Evolutionary conservation across 2,888 invertebrate species (phyloP), one percentile per base, ranked within the genome.

Genomic region (Monopis laevigella): DNA sequence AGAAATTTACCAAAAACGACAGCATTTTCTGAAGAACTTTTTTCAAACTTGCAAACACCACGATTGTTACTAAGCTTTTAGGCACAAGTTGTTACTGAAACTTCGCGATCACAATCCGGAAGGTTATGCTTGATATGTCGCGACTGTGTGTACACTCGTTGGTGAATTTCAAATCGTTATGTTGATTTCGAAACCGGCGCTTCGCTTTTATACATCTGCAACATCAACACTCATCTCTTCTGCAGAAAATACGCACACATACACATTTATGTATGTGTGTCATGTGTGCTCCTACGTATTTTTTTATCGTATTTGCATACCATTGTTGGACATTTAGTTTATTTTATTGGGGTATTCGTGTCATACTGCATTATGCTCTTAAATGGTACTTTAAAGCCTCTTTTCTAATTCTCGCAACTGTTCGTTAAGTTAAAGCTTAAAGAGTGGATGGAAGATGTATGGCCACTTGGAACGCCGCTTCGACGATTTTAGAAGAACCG

Each of bases 121-220:
- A 21, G 28, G 19, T 17, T 29, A 18, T 26, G 29, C 21, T 32
- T 7, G 68, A 66, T 62, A 53, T 56, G 53, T 64, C 61, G 57
- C 64, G 54, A 61, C 51, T 57, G 61, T 62, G 56, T 69, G 75
- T 75, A 56, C 66, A 69, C 70, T 71, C 68, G 65, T 73, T 64
- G 64, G 71, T 70, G 70, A 52, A 69, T 68, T 63, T 62, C 71
- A 77, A 77, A 71, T 71, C 65, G 70, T 65, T 78, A 56, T 80
- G 80, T 65, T 75, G 77, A 78, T 78, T 74, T 77, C 77, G 77
- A 75, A 78, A 80, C 73, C 71, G 51, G 49, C 65, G 65, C 70
- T 59, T 62, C 66, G 72, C 73, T 80, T 80, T 72, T 78, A 78
- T 78, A 78, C 68, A 72, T 69, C 69, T 67, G 74, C 71, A 72